Base-by-base conservation (phyloP, 2,888 invertebrate genomes). In the Panorpa germanica region DNA sequence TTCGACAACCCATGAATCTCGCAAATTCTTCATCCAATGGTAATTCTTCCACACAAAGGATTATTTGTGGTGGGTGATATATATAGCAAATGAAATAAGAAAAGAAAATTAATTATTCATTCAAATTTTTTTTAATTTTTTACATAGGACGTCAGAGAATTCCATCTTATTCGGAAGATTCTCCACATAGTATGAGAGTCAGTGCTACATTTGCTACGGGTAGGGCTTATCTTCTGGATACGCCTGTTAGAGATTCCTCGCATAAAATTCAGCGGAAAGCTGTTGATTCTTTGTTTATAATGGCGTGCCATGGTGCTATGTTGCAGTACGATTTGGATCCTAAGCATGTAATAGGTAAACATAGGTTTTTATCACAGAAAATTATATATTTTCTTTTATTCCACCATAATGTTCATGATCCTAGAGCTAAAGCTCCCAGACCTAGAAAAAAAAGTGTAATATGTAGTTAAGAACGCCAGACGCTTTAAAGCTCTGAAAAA, bases 301-400 rank as follows among this genome's bases (percentile, higher is more conserved):
- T 90, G 70, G 78, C 85, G 25, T 81, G 82, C 43, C 75, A 78
- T 45, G 93, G 91, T 15, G 71, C 70, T 32, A 65, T 95, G 39
- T 66, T 86, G 36, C 88, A 93, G 49, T 83, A 93, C 43, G 71
- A 82, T 48, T 61, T 93, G 45, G 82, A 88, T 42, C 86, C 83
- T 2, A 68, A 67, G 43, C 66, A 69, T 41, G 55, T 64, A 34
- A 51, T 67, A 31, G 61, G 64, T 64, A 43, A 41, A 43, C 37
- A 29, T 30, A 3, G 10, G 12, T 22, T 16, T 21, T 30, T 12
- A 25, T 23, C n/a, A n/a, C n/a, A n/a, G n/a, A n/a, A n/a, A n/a
- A n/a, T n/a, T n/a, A n/a, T n/a, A 9, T 25, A 8, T 23, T 12
- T 25, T 20, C 21, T 29, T 21, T 24, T 26, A 33, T 19, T 23